Percentiles rank a stretch among this genome's conserved stretches.
phyloP scores from a whole-genome alignment of 2,113 vertebrate genomes.

The Bettongia penicillata region DNA sequence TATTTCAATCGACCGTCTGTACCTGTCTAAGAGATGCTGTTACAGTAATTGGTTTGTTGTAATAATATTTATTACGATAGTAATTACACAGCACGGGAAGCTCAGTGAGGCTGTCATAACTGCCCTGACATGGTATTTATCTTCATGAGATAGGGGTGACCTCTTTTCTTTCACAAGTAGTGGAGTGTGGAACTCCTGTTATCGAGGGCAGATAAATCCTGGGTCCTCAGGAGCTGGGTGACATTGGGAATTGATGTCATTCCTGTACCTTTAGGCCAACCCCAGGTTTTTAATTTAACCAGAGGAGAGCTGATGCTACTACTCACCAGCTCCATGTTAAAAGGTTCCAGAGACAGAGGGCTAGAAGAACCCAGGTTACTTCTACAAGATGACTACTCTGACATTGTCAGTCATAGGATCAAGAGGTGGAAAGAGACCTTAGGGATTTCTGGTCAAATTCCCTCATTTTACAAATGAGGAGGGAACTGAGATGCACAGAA shows the following conservation, averaged over 20 bases:
- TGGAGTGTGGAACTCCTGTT: not conserved
- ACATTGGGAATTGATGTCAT: not conserved
- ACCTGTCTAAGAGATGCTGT: slow-evolving; percentile 12
- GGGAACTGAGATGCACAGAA: not conserved
- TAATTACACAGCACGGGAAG: not conserved
- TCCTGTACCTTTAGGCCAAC: not conserved
- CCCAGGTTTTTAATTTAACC: not conserved
- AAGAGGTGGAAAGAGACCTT: not conserved
- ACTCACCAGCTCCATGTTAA: not conserved
- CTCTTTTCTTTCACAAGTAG: slow-evolving; percentile 48
- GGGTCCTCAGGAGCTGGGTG: not conserved
- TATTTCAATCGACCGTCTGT: slow-evolving; percentile 24
- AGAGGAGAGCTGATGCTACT: too few species aligned
- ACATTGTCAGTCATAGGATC: not conserved
- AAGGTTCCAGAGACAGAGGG: not conserved
- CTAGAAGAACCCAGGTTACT: not conserved
- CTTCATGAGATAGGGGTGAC: slow-evolving; percentile 57
- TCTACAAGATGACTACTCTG: not conserved
- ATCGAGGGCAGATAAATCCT: slow-evolving; percentile 20
- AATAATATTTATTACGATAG: slow-evolving; percentile 57
- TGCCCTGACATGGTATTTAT: not conserved
- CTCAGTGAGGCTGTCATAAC: not conserved
- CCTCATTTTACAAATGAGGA: not conserved
- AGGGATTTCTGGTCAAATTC: not conserved
- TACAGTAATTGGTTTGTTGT: slow-evolving; percentile 32